These are phyloP conservation scores for Drosophila ohnishii DNA, from an alignment of 1,140 invertebrate species.

Conservation along the genomic window DNA sequence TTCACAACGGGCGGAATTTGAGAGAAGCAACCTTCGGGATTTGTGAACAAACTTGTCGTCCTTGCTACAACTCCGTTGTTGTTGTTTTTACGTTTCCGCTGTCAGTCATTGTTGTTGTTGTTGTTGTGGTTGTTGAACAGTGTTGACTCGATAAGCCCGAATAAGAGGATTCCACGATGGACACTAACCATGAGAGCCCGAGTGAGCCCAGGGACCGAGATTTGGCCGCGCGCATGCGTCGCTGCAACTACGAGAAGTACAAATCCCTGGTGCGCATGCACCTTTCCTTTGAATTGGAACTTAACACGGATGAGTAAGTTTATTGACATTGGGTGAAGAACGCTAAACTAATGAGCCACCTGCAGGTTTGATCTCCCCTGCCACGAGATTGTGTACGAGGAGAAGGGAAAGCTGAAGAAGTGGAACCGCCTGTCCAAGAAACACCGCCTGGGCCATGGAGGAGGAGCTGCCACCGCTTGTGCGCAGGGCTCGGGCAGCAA, in stretches of 20 bases:
- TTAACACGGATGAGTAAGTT: constrained; percentile 91
- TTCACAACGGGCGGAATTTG: constrained; percentile 2
- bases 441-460: constrained; percentile 52
- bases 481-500: constrained; percentile 46
- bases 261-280: constrained; percentile 95
- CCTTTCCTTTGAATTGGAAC: constrained; percentile 92
- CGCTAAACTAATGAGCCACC: background rate
- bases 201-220: constrained; percentile 67
- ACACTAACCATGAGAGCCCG: constrained; percentile 68
- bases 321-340: constrained; percentile 44
- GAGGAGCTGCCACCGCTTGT: constrained; percentile 56
- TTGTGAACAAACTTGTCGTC: constrained; percentile 21
- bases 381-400: constrained; percentile 85
- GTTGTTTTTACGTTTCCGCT: constrained; percentile 29
- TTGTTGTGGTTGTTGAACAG: constrained; percentile 17
- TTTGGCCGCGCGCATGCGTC: constrained; percentile 74
- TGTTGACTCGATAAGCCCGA: constrained; percentile 19
- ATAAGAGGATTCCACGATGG: constrained; percentile 39
- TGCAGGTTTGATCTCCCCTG: constrained; percentile 80
- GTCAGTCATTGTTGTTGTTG: constrained; percentile 6
- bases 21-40: constrained; percentile 21
- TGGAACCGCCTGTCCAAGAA: constrained; percentile 86
- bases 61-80: constrained; percentile 18
- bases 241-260: constrained; percentile 91
- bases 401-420: constrained; percentile 87